These are phyloP conservation scores for Sinonovacula constricta DNA, from an alignment of 1,140 invertebrate species.

Conservation along the genomic window DNA sequence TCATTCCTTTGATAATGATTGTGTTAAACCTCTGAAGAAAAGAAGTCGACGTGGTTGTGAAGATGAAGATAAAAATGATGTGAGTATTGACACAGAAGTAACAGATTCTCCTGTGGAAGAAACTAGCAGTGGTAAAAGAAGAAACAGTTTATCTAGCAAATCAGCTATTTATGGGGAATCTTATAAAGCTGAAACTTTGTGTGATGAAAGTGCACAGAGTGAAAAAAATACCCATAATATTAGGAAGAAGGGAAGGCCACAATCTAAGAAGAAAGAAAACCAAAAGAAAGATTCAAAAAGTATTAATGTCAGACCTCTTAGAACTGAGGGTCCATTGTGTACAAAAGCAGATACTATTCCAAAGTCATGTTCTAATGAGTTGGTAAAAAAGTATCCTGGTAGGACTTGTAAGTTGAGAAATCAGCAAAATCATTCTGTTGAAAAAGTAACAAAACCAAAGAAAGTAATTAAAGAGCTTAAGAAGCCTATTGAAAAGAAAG, in stretches of 20 bases:
- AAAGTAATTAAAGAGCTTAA: background rate
- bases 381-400: constrained; percentile 48
- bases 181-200: too few species aligned
- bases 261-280: background rate
- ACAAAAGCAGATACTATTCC: background rate
- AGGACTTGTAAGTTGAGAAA: constrained; percentile 40
- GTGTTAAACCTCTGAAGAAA: constrained; percentile 31
- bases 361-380: too few species aligned
- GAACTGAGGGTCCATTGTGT: too few species aligned
- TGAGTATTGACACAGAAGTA: background rate
- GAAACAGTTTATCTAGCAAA: too few species aligned
- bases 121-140: too few species aligned
- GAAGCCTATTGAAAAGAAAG: background rate
- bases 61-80: constrained; percentile 2
- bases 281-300: background rate
- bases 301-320: too few species aligned
- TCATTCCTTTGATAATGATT: constrained; percentile 16
- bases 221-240: too few species aligned
- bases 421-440: background rate
- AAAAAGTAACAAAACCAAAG: too few species aligned
- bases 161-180: too few species aligned
- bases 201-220: too few species aligned
- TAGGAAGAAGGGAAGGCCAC: background rate
- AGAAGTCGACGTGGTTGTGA: background rate
- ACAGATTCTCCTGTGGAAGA: background rate